Evolutionary conservation across 2,797 vertebrate genomes (phyloP).

Genomic region (Bradypodion ventrale): DNA sequence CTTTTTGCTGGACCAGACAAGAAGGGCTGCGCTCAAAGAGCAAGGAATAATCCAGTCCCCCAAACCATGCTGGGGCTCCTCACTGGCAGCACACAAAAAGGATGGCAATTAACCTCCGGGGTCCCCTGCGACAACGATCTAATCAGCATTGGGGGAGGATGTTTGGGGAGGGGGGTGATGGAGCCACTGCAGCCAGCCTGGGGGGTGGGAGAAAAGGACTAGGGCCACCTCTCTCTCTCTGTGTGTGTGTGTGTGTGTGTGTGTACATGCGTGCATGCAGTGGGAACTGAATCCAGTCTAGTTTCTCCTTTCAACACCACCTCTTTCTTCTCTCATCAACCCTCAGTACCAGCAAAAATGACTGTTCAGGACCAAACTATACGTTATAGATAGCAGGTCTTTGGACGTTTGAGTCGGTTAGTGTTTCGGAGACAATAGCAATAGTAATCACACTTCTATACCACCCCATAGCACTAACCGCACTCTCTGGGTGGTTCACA

Average conservation of each 20-base stretch:
- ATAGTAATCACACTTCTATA: too few species aligned
- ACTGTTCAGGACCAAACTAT: too few species aligned
- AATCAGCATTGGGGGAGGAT: slow-evolving; percentile 64
- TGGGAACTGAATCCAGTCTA: background rate
- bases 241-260: too few species aligned
- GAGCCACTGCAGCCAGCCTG: background rate
- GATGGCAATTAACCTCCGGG: slow-evolving; percentile 80
- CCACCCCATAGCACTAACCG: too few species aligned
- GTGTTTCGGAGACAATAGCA: too few species aligned
- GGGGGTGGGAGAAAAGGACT: background rate
- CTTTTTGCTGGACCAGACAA: slow-evolving; percentile 78
- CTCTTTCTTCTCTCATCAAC: background rate
- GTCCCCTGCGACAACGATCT: slow-evolving; percentile 78
- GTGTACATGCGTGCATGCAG: background rate
- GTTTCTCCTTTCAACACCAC: background rate
- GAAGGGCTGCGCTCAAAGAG: slow-evolving; percentile 74
- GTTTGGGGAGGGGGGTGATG: background rate
- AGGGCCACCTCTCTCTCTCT: slow-evolving; percentile 9
- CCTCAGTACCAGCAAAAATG: too few species aligned
- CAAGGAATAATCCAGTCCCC: slow-evolving; percentile 54
- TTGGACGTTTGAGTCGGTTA: too few species aligned
- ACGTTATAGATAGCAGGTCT: too few species aligned
- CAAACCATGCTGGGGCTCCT: slow-evolving; percentile 61
- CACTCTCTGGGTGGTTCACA: too few species aligned
- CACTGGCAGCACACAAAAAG: slow-evolving; percentile 67